Evolutionary conservation across 2,888 invertebrate genomes (phyloP).

Genomic region (Colletes collaris): DNA sequence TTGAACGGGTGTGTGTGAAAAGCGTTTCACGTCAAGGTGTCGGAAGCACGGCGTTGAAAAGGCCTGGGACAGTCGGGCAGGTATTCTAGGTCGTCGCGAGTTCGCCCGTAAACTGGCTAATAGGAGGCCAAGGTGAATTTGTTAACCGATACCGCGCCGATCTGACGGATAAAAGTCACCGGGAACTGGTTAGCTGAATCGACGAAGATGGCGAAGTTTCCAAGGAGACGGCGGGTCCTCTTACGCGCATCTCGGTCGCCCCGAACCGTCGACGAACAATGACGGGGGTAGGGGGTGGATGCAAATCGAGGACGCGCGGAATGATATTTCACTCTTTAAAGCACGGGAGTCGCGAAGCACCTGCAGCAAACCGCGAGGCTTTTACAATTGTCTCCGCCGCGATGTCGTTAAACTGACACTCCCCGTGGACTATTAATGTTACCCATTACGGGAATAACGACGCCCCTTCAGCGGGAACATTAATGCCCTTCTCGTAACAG

Average conservation of each 20-base stretch:
- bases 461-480: slow-evolving; percentile 38
- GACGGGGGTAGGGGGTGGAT: neutral
- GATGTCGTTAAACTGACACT: slow-evolving; percentile 57
- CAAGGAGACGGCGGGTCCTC: neutral
- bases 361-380: slow-evolving; percentile 13
- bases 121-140: slow-evolving; percentile 22
- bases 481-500: slow-evolving; percentile 48
- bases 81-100: slow-evolving; percentile 2
- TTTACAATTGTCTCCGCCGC: slow-evolving; percentile 47
- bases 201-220: neutral
- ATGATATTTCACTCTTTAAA: slow-evolving; percentile 44
- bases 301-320: slow-evolving; percentile 25
- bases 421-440: slow-evolving; percentile 53
- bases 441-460: slow-evolving; percentile 54
- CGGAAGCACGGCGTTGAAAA: neutral
- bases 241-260: neutral
- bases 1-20: neutral
- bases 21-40: slow-evolving; percentile 16
- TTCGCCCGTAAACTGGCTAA: slow-evolving; percentile 7
- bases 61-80: neutral
- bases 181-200: neutral
- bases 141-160: neutral
- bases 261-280: slow-evolving; percentile 1
- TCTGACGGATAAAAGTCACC: neutral
- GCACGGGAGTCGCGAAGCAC: slow-evolving; percentile 26